A percentile compares a stretch with the other conserved stretches of the same genome.
These are phyloP conservation scores for Diadumene lineata DNA, from an alignment of 92 coral and sea anemone genomes.

Conservation along the genomic window DNA sequence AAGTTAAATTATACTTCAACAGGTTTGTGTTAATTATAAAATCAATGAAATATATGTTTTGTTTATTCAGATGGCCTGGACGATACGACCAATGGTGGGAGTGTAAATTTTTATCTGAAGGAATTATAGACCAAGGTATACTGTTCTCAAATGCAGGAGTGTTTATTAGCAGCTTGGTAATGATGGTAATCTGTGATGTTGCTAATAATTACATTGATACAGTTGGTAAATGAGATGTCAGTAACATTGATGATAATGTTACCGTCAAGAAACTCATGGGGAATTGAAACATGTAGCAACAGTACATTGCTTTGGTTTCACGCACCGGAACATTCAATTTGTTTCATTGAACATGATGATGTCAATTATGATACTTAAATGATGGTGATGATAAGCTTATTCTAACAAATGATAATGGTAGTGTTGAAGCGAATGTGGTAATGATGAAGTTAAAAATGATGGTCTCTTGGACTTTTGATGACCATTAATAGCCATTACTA, in stretches of 20 bases:
- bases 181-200: background rate
- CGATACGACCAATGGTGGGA: conserved; percentile 99
- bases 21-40: too few species aligned
- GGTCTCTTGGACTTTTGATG: too few species aligned
- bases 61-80: conserved; percentile 69
- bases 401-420: background rate
- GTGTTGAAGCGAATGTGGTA: background rate
- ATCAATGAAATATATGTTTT: background rate
- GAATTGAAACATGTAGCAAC: too few species aligned
- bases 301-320: too few species aligned
- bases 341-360: too few species aligned
- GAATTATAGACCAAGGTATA: conserved; percentile 96
- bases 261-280: too few species aligned
- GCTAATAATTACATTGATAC: too few species aligned
- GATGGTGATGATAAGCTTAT: background rate
- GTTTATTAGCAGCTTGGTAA: background rate
- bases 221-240: too few species aligned
- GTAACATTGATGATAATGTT: too few species aligned
- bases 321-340: too few species aligned
- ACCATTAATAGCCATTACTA: too few species aligned
- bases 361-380: too few species aligned
- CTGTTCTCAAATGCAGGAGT: background rate
- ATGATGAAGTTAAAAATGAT: background rate
- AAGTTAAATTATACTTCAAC: background rate
- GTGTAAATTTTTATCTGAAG: conserved; percentile 94